These are phyloP conservation scores for Ornithoptera alexandrae DNA, from an alignment of 2,888 invertebrate species.

Conservation along the genomic window DNA sequence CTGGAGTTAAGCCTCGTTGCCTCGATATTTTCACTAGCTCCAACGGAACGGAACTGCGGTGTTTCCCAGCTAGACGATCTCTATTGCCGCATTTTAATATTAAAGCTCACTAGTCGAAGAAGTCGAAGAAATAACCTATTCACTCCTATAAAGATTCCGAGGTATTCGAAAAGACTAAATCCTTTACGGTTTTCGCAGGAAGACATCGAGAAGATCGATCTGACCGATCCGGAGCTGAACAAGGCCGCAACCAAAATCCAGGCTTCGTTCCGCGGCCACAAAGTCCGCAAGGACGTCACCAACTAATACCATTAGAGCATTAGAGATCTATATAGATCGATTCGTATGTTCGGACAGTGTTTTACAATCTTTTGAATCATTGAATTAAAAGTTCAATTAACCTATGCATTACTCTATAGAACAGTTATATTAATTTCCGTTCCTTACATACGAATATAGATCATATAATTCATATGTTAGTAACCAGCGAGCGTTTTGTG, in stretches of 20 bases:
- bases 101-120: no score
- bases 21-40: no score
- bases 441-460: constrained; percentile 15
- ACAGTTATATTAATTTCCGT: background rate
- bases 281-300: constrained; percentile 87
- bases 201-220: constrained; percentile 91
- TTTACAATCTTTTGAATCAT: background rate
- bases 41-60: no score
- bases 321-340: constrained; percentile 46
- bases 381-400: constrained; percentile 17
- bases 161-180: background rate
- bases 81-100: no score
- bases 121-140: no score
- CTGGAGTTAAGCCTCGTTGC: no score
- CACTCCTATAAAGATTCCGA: background rate
- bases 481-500: constrained; percentile 42
- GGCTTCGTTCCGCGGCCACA: constrained; percentile 94
- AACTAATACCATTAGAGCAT: constrained; percentile 51
- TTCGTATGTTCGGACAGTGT: constrained; percentile 46
- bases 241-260: constrained; percentile 96
- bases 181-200: constrained; percentile 59
- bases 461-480: constrained; percentile 37
- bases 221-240: constrained; percentile 91
- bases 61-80: no score
- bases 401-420: constrained; percentile 17